Base-by-base conservation (phyloP, 1,140 invertebrate species). In the Atopsyche davidsoni region DNA sequence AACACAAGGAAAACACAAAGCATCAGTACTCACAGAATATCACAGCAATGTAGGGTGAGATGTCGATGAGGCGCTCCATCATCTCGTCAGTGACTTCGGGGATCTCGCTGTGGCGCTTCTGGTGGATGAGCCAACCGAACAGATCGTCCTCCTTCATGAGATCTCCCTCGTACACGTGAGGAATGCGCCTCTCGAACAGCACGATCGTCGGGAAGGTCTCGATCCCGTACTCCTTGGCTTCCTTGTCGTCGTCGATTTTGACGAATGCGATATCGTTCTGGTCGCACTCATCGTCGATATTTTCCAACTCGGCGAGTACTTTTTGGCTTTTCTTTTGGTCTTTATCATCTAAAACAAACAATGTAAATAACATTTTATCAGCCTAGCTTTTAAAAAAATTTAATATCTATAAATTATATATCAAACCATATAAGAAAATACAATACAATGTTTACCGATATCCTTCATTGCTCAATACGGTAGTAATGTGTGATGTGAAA, bases 241-340 rank as follows among this genome's bases (percentile, higher is more conserved):
- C 89, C 43, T 84, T 82, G 49, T 83, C 80, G 60, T 94, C 88
- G 62, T 89, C 87, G 54, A 95, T 93, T 67, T 96, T 96, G 1
- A 95, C 91, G 65, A 96, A 92, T 14, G 87, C 87, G 59, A 96
- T 93, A 60, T 89, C 87, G 63, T 90, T 89, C 63, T 89, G 81
- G 69, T 95, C 91, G 68, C 89, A 92, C 64, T 94, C 91, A 66
- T 94, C 91, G 63, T 95, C 91, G 59, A 96, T 95, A 62, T 92
- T 94, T 75, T 95, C 92, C 59, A 96, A 69, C 70, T 94, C 90
- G 22, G 76, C 69, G 35, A 96, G 72, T 41, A 93, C 79, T 69
- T 92, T 90, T 67, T 90, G 83, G 64, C 88, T 92, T 66, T 92
- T 91, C 66, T 90, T 87, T 61, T 92, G 87, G 60, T 92, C 85